Conservation (phyloP, 2,113 vertebrate species). For the Pipa parva region DNA sequence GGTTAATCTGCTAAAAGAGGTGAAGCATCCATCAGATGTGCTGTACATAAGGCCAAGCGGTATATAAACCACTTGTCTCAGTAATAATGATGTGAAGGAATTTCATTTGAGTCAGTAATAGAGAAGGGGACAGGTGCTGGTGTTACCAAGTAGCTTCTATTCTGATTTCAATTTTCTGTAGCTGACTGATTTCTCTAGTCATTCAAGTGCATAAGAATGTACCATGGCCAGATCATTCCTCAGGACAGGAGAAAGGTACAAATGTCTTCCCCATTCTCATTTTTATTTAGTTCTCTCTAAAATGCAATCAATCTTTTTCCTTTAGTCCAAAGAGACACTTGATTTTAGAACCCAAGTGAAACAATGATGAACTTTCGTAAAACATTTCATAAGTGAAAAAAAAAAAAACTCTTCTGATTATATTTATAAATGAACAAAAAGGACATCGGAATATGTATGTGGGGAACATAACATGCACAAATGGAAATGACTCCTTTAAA, state of each 20-base stretch:
- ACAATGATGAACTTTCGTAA: constrained; percentile 2
- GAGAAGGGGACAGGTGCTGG: background rate
- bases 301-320: constrained; percentile 30
- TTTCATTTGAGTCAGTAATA: background rate
- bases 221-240: background rate
- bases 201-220: constrained; percentile 14
- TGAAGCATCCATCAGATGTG: background rate
- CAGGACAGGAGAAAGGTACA: background rate
- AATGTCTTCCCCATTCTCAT: constrained; percentile 10
- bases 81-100: background rate
- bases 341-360: constrained; percentile 1
- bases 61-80: background rate
- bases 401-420: too few relatives aligned
- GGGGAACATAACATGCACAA: too few relatives aligned
- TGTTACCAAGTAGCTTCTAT: background rate
- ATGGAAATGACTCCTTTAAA: constrained; percentile 1
- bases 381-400: too few relatives aligned
- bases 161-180: constrained; percentile 24
- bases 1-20: constrained; percentile 3
- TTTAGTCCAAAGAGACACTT: constrained; percentile 13
- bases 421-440: too few relatives aligned
- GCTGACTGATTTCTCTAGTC: constrained; percentile 27
- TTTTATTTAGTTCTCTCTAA: constrained; percentile 6
- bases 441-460: too few relatives aligned
- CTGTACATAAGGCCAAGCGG: background rate